Percentiles rank a stretch among this genome's conserved stretches.
Conservation (phyloP, 2,797 vertebrate genomes). For the Stomatorhinus walkeri region DNA sequence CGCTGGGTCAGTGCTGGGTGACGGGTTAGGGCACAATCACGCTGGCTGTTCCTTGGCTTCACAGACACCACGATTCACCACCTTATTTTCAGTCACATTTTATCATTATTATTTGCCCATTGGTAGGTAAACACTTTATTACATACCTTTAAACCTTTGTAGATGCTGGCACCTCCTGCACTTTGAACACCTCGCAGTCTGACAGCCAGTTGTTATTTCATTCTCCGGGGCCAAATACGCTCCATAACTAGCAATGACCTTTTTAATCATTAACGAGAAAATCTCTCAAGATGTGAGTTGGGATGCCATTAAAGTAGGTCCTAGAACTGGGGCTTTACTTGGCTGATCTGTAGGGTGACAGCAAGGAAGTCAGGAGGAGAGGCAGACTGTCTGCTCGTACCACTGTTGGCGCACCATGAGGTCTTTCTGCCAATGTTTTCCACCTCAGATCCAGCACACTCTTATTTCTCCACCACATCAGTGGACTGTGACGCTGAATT, state of each 20-base stretch:
- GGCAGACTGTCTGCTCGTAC: neutral
- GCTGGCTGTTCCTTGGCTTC: neutral
- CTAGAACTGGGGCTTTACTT: conserved; percentile 39
- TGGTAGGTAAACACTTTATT: neutral
- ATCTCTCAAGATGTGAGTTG: conserved; percentile 38
- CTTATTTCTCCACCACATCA: neutral
- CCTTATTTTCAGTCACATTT: neutral
- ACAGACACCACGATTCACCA: neutral
- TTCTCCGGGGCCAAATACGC: conserved; percentile 29
- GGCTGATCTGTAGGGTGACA: conserved; percentile 25
- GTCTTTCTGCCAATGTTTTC: too few species aligned
- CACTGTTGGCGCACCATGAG: neutral
- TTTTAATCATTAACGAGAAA: conserved; percentile 62
- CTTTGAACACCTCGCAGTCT: conserved; percentile 21
- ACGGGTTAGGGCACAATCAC: neutral
- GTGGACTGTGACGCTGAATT: neutral
- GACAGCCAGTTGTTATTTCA: conserved; percentile 42
- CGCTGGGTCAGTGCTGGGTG: neutral
- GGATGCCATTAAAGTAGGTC: conserved; percentile 52
- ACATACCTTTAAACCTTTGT: neutral
- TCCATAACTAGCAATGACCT: conserved; percentile 38
- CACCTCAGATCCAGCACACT: neutral
- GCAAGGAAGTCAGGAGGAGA: conserved; percentile 29
- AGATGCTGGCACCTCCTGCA: neutral
- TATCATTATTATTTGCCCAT: neutral